Evolutionary conservation across 2,797 vertebrate species (phyloP), one percentile per base, ranked within the genome.

Genomic region (Tolypeutes matacus): DNA sequence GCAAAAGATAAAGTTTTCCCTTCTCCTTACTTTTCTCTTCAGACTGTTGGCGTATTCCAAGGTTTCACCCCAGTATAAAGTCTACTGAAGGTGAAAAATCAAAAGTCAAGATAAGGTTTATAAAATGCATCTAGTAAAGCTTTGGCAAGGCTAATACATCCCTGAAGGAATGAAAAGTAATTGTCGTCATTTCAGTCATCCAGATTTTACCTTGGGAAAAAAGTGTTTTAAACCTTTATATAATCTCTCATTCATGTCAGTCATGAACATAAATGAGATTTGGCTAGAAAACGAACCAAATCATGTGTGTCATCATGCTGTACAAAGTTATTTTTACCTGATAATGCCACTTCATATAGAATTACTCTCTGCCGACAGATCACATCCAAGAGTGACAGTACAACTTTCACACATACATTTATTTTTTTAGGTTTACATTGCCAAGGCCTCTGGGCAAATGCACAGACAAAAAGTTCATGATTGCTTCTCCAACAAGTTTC

Each of bases 281-380:
- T 91, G n/a, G 9, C 87, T 89, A 76, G 91, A 89, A 96, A 95
- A 78, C 42, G 95, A 96, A 87, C 20, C 56, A 49, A 94, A 31
- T 75, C 65, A 20, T 13, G 25, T 69, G 31, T 76, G 72, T 86
- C 15, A 20, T 65, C 53, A 21, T 29, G 14, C 51, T 82, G 6
- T 56, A 75, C 34, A 42, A 62, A 96, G 58, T 81, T 81, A 70
- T 73, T 82, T 83, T 51, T 83, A 51, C 49, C 39, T 36, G 64
- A 64, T 73, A 72, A 89, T n/a, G 36, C 21, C 5, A 27, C 49
- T 29, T 65, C 12, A 3, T 70, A 82, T 58, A 53, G 76, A 88
- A 70, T 93, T 77, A 62, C 62, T 49, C 6, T 56, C 62, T 72
- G 73, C 29, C 56, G 42, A 11, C 3, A 49, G 80, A 69, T 21